Percentiles rank a stretch among this genome's conserved stretches.
phyloP scores from a whole-genome alignment of 2,797 vertebrate genomes.

The Anisognathus igniventris region DNA sequence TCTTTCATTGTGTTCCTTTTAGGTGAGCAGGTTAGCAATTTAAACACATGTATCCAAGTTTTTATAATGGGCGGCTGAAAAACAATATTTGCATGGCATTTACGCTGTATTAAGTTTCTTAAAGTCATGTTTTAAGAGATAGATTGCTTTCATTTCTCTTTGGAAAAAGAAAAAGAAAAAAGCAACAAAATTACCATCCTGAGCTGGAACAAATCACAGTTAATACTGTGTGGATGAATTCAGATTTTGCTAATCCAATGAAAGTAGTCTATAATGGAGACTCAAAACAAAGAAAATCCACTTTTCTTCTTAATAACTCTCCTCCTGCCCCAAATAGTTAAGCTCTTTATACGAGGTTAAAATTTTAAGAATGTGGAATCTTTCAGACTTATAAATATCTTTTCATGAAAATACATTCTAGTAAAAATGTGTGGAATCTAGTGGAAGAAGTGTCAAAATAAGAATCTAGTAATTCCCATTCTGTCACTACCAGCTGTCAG shows the following conservation, averaged over 20 bases:
- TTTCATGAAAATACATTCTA: not conserved
- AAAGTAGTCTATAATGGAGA: not conserved
- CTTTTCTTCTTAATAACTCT: not conserved
- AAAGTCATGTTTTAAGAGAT: not conserved
- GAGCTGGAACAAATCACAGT: not conserved
- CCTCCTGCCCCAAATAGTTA: not conserved
- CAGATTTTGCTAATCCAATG: not conserved
- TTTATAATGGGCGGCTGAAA: not conserved
- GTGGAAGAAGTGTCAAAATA: not conserved
- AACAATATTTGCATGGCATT: not conserved
- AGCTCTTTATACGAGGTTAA: not conserved
- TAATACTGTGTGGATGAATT: not conserved
- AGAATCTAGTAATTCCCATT: not conserved
- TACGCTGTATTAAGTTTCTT: not conserved
- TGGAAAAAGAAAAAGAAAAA: not conserved
- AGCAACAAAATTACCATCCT: not conserved
- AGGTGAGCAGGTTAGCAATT: not conserved
- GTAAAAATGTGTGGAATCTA: not conserved
- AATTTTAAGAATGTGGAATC: not conserved
- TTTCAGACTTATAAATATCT: not conserved
- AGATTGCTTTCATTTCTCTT: not conserved
- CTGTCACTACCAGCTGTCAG: not conserved
- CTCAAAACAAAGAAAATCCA: not conserved
- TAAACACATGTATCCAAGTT: not conserved
- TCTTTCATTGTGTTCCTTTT: not conserved